These are phyloP conservation scores for Neotragus pygmaeus DNA, from an alignment of 2,113 vertebrate species.

Conservation along the genomic window DNA sequence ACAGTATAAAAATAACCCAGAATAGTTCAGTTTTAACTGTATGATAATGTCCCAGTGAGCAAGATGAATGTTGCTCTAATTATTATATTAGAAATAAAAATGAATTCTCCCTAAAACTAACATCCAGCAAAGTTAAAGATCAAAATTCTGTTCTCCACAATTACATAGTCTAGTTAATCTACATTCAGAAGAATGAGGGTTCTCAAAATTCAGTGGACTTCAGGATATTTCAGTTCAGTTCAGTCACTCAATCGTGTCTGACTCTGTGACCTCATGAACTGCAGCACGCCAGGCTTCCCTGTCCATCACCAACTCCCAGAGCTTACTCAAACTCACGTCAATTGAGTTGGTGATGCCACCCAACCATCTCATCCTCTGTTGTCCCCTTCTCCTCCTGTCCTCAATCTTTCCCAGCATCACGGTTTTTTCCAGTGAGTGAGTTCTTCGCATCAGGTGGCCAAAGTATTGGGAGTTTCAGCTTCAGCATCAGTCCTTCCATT, in stretches of 20 bases:
- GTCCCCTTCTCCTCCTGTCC: too few relatives aligned
- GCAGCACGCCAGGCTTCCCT: too few relatives aligned
- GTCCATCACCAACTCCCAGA: too few relatives aligned
- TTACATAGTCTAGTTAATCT: neutral
- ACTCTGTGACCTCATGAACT: too few relatives aligned
- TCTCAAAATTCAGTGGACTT: neutral
- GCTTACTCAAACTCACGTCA: too few relatives aligned
- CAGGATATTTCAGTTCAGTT: neutral
- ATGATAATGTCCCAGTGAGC: neutral
- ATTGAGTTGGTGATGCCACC: too few relatives aligned
- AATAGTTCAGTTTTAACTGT: neutral
- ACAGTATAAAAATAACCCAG: neutral
- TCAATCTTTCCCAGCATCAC: too few relatives aligned
- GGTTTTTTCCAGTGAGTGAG: too few relatives aligned
- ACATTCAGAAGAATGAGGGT: neutral
- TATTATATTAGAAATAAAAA: neutral
- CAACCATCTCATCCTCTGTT: too few relatives aligned
- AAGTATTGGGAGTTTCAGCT: too few relatives aligned
- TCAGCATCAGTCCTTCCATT: too few relatives aligned
- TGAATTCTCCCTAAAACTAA: neutral
- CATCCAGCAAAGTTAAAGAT: neutral
- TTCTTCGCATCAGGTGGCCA: too few relatives aligned
- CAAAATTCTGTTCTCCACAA: neutral
- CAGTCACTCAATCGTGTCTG: neutral
- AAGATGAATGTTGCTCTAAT: neutral